phyloP scores from a whole-genome alignment of 2,888 invertebrate genomes.

The Drosophila colorata region DNA sequence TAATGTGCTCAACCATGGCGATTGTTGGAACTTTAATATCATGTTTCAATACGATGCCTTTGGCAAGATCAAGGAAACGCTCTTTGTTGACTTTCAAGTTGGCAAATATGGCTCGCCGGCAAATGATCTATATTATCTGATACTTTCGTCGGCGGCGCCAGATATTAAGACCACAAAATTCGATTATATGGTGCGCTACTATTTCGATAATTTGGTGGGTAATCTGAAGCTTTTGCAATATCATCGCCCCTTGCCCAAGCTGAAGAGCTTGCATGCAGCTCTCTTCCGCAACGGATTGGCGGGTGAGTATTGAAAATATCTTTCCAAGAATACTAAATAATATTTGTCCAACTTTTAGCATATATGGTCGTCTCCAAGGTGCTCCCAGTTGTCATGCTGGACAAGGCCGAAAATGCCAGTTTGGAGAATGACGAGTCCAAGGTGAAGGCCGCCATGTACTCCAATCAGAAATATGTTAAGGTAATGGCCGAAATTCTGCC shows the following conservation, averaged over 20 bases:
- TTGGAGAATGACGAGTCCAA: constrained; percentile 75
- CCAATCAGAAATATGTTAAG: constrained; percentile 81
- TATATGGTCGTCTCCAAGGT: constrained; percentile 82
- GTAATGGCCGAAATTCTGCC: constrained; percentile 80
- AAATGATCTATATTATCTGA: constrained; percentile 79
- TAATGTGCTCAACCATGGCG: constrained; percentile 83
- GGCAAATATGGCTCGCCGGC: constrained; percentile 81
- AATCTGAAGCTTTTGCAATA: constrained; percentile 82
- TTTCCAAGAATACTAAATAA: no score
- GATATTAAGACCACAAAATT: constrained; percentile 80
- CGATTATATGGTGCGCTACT: constrained; percentile 83
- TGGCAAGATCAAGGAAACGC: constrained; percentile 78
- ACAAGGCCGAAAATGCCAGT: constrained; percentile 67
- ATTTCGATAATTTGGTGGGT: constrained; percentile 80
- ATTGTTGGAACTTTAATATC: constrained; percentile 83
- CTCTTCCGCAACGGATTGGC: constrained; percentile 79
- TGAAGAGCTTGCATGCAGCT: constrained; percentile 78
- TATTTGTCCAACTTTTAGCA: constrained; percentile 54
- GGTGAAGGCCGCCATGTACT: constrained; percentile 79
- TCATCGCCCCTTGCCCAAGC: constrained; percentile 81
- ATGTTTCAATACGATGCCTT: constrained; percentile 83
- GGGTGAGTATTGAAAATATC: constrained; percentile 62
- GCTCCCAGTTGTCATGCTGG: constrained; percentile 81
- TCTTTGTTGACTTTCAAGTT: constrained; percentile 80
- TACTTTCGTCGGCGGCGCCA: constrained; percentile 69